A percentile compares a stretch with the other conserved stretches of the same genome.
These are phyloP conservation scores for Plutomurus gul DNA, from an alignment of 1,140 invertebrate species.

Conservation along the genomic window DNA sequence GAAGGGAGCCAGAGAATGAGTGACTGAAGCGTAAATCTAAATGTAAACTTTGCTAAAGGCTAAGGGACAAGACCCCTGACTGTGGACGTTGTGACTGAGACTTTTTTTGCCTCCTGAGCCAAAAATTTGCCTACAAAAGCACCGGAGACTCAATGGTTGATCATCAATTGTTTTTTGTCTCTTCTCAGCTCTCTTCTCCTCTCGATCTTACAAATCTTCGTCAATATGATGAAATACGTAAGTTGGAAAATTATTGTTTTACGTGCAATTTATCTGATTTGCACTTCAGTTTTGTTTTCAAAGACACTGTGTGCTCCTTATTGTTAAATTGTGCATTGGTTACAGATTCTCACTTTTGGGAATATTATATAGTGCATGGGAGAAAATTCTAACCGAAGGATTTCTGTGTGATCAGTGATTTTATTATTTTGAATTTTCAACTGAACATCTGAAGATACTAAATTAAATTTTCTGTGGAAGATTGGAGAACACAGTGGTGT, in stretches of 20 bases:
- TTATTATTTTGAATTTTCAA: too few relatives aligned
- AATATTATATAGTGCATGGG: too few relatives aligned
- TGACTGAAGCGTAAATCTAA: constrained; percentile 1
- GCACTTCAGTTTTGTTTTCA: not conserved
- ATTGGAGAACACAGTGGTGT: too few relatives aligned
- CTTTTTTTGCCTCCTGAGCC: constrained; percentile 23
- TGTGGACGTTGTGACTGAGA: too few relatives aligned
- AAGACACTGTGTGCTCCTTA: not conserved
- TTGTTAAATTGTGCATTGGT: not conserved
- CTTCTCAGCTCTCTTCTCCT: not conserved
- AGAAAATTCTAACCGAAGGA: too few relatives aligned
- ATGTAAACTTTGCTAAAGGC: constrained; percentile 26
- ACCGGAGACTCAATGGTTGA: not conserved
- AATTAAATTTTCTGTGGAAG: too few relatives aligned
- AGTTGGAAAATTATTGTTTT: constrained; percentile 4
- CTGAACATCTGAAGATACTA: too few relatives aligned
- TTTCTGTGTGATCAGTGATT: too few relatives aligned
- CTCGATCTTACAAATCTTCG: constrained; percentile 9
- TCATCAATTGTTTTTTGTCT: constrained; percentile 43
- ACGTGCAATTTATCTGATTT: not conserved
- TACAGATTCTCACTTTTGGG: too few relatives aligned
- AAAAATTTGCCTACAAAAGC: constrained; percentile 45
- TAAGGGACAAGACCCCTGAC: constrained; percentile 24
- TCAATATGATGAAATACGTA: constrained; percentile 46
- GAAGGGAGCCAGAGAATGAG: not conserved